Conservation (phyloP, 2,797 vertebrate species). For the Notoglanidium macrostoma region DNA sequence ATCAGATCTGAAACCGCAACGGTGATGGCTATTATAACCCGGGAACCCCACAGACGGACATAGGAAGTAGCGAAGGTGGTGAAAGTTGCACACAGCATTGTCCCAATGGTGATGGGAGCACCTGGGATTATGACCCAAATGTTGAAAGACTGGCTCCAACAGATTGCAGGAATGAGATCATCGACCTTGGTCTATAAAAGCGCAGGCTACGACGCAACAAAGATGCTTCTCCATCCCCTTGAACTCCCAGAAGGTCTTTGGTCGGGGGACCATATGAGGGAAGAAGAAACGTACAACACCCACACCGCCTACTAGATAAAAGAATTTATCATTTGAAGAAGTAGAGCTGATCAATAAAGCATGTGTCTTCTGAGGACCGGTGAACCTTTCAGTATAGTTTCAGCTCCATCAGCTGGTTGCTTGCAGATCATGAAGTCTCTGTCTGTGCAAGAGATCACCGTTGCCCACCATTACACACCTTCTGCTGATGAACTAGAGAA, state of each 20-base stretch:
- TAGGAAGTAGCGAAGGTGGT: too few species aligned
- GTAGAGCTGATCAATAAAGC: background rate
- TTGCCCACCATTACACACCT: slow-evolving; percentile 58
- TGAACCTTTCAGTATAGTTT: background rate
- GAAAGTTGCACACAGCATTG: background rate
- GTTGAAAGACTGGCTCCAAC: background rate
- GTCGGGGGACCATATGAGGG: background rate
- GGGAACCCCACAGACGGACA: background rate
- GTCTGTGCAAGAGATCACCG: slow-evolving; percentile 56
- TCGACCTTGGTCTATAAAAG: background rate
- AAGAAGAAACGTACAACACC: background rate
- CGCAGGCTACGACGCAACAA: background rate
- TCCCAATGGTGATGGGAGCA: background rate
- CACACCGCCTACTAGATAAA: background rate
- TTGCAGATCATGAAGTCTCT: slow-evolving; percentile 52
- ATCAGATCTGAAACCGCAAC: background rate
- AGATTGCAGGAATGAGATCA: slow-evolving; percentile 10
- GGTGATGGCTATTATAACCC: background rate
- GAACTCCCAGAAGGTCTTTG: background rate
- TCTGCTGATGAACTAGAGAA: slow-evolving; percentile 53
- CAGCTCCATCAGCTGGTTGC: slow-evolving; percentile 51
- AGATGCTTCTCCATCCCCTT: background rate
- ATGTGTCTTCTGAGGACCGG: background rate
- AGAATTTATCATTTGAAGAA: background rate
- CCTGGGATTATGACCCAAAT: background rate